Evolutionary conservation across 2,113 vertebrate species (phyloP), one percentile per base, ranked within the genome.

Genomic region (Anolis carolinensis): DNA sequence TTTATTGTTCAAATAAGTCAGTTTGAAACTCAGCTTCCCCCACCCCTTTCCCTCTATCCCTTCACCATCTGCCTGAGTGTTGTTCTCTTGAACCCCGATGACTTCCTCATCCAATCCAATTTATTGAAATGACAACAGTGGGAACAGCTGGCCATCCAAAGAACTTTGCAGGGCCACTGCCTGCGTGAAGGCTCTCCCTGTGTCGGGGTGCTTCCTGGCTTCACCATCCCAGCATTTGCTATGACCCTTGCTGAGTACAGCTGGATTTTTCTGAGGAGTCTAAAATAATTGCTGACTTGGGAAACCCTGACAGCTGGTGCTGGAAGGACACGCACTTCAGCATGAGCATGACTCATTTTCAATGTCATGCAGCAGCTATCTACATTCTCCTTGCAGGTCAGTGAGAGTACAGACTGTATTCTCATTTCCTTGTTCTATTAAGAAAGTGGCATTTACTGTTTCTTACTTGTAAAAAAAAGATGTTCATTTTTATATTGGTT

Each of bases 251-350:
- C 77, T 81, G 89, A 77, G 32, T 87, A 55, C 63, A 87, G 77
- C 44, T 94, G 91, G 90, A 95, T 92, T 92, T 92, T 72, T 83
- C 68, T 39, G 86, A 82, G 70, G 68, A 76, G n/a, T 84, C n/a
- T 72, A 80, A 63, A 34, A 73, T 65, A 39, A 84, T 44, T 80
- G 86, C 79, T 68, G 76, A 93, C 75, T 91, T 84, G 89, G 90
- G 90, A 94, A 93, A 92, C 89, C 88, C 89, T 92, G 88, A 90
- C 91, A 93, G 91, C 91, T 93, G 90, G 80, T 84, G 87, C 83
- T 92, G 90, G 92, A 91, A 89, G 91, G 92, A 94, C 94, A 95
- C 93, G 48, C 83, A 86, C 78, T 70, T 85, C 91, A 89, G 91
- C 82, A 84, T 91, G 87, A 94, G 82, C 23, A 86, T 88, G 87